Evolutionary conservation across 1,140 invertebrate species (phyloP).

Genomic region (Hermetia illucens): DNA sequence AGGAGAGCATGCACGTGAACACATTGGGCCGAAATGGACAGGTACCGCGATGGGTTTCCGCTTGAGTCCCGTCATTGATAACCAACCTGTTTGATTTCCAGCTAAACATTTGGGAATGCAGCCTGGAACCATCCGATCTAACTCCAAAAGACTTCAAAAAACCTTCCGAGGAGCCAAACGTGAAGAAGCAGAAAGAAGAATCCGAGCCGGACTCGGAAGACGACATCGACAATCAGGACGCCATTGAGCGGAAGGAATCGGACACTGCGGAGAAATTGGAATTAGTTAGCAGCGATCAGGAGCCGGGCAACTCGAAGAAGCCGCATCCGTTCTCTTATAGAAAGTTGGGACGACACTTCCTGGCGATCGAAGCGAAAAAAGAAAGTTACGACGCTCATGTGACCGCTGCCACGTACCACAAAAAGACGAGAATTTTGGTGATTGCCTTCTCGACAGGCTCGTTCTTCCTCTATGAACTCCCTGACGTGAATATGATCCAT

Average conservation of each 20-base stretch:
- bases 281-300: too few relatives aligned
- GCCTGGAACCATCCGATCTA: conserved; percentile 35
- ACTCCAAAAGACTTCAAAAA: conserved; percentile 34
- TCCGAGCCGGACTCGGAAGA: conserved; percentile 35
- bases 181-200: conserved; percentile 15
- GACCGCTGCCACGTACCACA: conserved; percentile 69
- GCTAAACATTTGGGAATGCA: conserved; percentile 80
- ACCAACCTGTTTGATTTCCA: too few relatives aligned
- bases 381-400: conserved; percentile 43
- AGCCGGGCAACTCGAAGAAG: conserved; percentile 20
- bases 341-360: conserved; percentile 51
- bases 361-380: conserved; percentile 51
- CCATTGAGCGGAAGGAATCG: conserved; percentile 33
- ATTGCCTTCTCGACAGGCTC: conserved; percentile 64
- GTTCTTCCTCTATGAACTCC: conserved; percentile 87
- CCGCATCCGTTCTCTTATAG: conserved; percentile 48
- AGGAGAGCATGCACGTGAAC: conserved; percentile 64
- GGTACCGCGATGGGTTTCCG: conserved; percentile 3
- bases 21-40: conserved; percentile 58
- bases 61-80: background rate
- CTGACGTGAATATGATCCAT: conserved; percentile 83
- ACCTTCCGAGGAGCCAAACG: conserved; percentile 27
- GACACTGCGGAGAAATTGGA: conserved; percentile 31
- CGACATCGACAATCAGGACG: conserved; percentile 40
- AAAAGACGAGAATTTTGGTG: conserved; percentile 60